Percentiles rank a stretch among this genome's conserved stretches.
Conservation (phyloP, 1,140 invertebrate genomes). For the Heliconius congener region DNA sequence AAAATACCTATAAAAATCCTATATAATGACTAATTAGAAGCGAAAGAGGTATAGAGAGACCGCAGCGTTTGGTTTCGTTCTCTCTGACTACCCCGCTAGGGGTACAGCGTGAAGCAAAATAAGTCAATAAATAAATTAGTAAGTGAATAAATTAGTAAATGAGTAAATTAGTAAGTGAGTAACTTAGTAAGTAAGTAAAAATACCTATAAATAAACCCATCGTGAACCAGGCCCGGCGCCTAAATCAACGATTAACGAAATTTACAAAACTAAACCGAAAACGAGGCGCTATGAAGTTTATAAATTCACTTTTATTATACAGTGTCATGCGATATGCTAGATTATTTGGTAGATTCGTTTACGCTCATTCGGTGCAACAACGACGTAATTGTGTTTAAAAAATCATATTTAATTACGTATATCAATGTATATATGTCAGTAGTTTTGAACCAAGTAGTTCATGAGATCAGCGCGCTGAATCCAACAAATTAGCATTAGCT, state of each 20-base stretch:
- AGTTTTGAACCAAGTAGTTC: no score
- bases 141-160: neutral
- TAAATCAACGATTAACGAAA: constrained; percentile 9
- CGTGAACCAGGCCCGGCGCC: neutral
- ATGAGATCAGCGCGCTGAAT: no score
- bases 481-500: no score
- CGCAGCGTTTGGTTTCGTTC: no score
- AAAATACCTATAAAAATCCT: no score
- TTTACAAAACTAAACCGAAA: constrained; percentile 31
- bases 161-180: neutral
- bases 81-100: no score
- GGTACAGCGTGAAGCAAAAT: no score
- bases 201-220: neutral
- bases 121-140: no score
- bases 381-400: constrained; percentile 29
- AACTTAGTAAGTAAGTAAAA: neutral
- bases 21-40: no score
- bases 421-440: no score
- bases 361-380: constrained; percentile 22
- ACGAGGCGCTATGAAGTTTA: constrained; percentile 41
- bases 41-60: no score
- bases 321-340: constrained; percentile 42
- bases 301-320: constrained; percentile 53
- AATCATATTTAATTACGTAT: neutral
- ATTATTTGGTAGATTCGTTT: constrained; percentile 46